phyloP scores from a whole-genome alignment of 2,113 vertebrate genomes.

The Atractosteus spatula region DNA sequence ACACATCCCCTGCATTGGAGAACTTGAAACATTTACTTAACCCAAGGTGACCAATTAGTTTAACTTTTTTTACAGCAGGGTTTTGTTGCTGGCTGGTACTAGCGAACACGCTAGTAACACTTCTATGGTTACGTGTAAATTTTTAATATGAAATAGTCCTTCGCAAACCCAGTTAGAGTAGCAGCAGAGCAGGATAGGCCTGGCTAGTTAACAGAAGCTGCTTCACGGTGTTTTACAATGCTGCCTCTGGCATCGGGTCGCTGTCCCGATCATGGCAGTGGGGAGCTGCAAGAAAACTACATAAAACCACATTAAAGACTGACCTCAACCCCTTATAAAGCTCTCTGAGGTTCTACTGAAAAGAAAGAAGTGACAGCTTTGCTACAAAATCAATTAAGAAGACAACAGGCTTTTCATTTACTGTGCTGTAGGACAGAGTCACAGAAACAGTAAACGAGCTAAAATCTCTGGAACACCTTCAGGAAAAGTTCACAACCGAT shows the following conservation, averaged over 20 bases:
- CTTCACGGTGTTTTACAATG: constrained; percentile 16
- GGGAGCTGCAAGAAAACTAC: background rate
- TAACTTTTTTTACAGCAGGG: constrained; percentile 37
- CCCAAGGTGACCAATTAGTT: constrained; percentile 64
- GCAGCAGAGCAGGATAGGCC: constrained; percentile 1
- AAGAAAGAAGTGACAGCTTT: background rate
- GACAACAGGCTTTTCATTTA: too few species aligned
- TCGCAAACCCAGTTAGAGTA: constrained; percentile 27
- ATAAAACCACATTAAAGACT: constrained; percentile 13
- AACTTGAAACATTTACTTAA: constrained; percentile 73
- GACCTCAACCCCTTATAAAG: constrained; percentile 8
- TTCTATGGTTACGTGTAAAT: constrained; percentile 55
- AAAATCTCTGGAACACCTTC: too few species aligned
- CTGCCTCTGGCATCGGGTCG: constrained; percentile 6
- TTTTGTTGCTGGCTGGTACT: constrained; percentile 46
- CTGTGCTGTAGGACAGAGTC: too few species aligned
- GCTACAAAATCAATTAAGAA: background rate
- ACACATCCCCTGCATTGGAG: constrained; percentile 36
- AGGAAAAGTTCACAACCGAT: too few species aligned
- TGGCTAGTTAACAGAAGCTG: constrained; percentile 9
- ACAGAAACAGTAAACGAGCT: too few species aligned
- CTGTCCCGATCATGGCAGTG: background rate
- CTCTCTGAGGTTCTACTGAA: constrained; percentile 1
- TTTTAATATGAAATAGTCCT: constrained; percentile 50
- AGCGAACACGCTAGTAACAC: constrained; percentile 51